These are phyloP conservation scores for Hylaeus anthracinus DNA, from an alignment of 1,140 invertebrate genomes.

Conservation along the genomic window DNA sequence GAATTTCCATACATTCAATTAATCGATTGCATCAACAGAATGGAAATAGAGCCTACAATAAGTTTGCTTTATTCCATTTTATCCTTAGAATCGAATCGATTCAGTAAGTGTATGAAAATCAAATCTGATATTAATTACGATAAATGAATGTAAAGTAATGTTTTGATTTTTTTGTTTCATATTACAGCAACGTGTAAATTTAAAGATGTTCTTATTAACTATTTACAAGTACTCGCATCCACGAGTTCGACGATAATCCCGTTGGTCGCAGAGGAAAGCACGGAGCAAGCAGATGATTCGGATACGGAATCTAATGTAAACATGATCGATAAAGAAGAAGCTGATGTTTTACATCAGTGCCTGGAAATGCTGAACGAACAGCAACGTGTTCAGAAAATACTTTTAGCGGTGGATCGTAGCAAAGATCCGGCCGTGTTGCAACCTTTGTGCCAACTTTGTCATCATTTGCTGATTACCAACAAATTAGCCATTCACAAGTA, in stretches of 20 bases:
- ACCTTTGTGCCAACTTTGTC: conserved; percentile 88
- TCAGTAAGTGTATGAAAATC: conserved; percentile 80
- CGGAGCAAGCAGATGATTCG: conserved; percentile 63
- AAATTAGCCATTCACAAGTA: conserved; percentile 89
- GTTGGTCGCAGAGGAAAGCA: conserved; percentile 10
- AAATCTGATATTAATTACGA: neutral
- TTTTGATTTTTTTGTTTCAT: conserved; percentile 25
- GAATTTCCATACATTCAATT: conserved; percentile 80
- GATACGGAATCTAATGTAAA: conserved; percentile 74
- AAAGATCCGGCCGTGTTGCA: conserved; percentile 83
- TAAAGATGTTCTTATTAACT: conserved; percentile 66
- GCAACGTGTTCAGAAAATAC: conserved; percentile 83
- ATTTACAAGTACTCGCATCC: conserved; percentile 77
- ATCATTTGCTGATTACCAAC: conserved; percentile 89
- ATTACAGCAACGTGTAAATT: conserved; percentile 65
- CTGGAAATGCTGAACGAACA: conserved; percentile 85
- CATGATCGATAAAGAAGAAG: conserved; percentile 74
- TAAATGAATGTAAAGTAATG: conserved; percentile 6
- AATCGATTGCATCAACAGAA: conserved; percentile 78
- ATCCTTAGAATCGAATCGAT: conserved; percentile 84
- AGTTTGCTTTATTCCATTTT: conserved; percentile 85
- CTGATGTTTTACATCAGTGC: conserved; percentile 79
- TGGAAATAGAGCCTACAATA: conserved; percentile 71
- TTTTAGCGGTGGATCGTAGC: conserved; percentile 83
- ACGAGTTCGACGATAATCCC: conserved; percentile 72